Base-by-base conservation (phyloP, 2,113 vertebrate species). In the Platichthys stellatus region DNA sequence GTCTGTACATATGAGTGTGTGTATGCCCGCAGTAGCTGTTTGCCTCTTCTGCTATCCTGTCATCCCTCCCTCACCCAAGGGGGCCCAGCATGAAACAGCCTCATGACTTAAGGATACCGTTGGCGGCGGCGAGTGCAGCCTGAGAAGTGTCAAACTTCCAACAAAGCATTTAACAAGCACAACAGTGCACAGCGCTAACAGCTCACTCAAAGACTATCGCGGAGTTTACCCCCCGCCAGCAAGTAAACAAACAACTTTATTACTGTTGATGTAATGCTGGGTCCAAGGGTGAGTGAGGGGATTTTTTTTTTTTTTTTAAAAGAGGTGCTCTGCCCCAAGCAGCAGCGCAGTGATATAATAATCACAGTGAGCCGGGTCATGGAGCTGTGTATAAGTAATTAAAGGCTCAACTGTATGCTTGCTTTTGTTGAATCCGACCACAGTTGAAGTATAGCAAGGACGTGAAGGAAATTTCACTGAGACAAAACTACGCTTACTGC, bases 141-240 rank as follows among this genome's bases (percentile, higher is more conserved):
- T 28, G 56, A 72, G 80, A 85, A 84, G 86, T 78, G 86, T 89
- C 83, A 83, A 88, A 89, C 85, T 89, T 91, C 74, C 84, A 86
- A 88, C 85, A 86, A 89, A 89, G 88, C 87, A 82, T 88, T 93
- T 89, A 90, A 88, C 87, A 90, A 91, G 88, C 86, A 81, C 88
- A 76, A 80, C 84, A 82, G 84, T 67, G 82, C 78, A 56, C 72
- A 58, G 78, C 40, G 66, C 80, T 89, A 84, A 87, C 83, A 84
- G 83, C 84, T 88, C 70, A 47, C 76, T 87, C 78, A 90, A 83
- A 86, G 89, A 82, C 80, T 70, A 86, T 68, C 47, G 51, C 73
- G 38, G 64, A 62, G 64, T 78, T 87, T 78, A 81, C 83, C 83
- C 62, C 76, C 82, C 70, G 74, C 80, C 83, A 73, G 80, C 40